A percentile compares a stretch with the other conserved stretches of the same genome.
Evolutionary conservation across 2,888 invertebrate species (phyloP).

Genomic region (Chrysomela aeneicollis): DNA sequence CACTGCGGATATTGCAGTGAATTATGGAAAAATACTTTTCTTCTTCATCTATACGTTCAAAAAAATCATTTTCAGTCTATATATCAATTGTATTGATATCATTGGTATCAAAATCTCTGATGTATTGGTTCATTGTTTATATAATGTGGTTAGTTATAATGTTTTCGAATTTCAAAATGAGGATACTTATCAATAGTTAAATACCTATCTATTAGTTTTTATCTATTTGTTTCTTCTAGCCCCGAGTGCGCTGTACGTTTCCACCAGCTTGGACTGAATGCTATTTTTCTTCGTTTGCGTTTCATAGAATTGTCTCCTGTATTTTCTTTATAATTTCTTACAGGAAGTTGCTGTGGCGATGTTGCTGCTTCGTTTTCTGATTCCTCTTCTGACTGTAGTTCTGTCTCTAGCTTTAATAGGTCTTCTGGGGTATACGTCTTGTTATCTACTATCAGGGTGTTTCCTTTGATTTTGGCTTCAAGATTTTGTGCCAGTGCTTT

Average conservation of each 20-base stretch:
- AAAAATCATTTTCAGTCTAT: slow-evolving; percentile 11
- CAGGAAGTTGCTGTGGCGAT: too few relatives aligned
- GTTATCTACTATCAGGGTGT: background rate
- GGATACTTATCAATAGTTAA: background rate
- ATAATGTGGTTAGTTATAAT: background rate
- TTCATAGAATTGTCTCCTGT: too few relatives aligned
- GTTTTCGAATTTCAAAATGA: slow-evolving; percentile 1
- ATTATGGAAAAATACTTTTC: slow-evolving; percentile 8
- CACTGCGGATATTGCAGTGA: slow-evolving; percentile 10
- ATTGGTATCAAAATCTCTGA: slow-evolving; percentile 10
- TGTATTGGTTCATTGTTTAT: slow-evolving; percentile 7
- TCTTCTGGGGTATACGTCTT: background rate
- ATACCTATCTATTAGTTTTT: too few relatives aligned
- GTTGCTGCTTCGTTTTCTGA: too few relatives aligned
- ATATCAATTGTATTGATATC: slow-evolving; percentile 10
- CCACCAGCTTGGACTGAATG: background rate
- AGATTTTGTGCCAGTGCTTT: background rate
- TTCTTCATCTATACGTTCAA: slow-evolving; percentile 2
- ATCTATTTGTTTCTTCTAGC: too few relatives aligned
- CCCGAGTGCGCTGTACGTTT: background rate
- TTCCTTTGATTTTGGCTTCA: background rate
- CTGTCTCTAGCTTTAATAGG: background rate
- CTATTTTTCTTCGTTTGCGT: background rate
- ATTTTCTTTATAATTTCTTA: too few relatives aligned
- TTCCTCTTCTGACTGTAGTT: too few relatives aligned